Evolutionary conservation across 2,113 vertebrate species (phyloP), one percentile per base, ranked within the genome.

Genomic region (Paratilapia polleni): DNA sequence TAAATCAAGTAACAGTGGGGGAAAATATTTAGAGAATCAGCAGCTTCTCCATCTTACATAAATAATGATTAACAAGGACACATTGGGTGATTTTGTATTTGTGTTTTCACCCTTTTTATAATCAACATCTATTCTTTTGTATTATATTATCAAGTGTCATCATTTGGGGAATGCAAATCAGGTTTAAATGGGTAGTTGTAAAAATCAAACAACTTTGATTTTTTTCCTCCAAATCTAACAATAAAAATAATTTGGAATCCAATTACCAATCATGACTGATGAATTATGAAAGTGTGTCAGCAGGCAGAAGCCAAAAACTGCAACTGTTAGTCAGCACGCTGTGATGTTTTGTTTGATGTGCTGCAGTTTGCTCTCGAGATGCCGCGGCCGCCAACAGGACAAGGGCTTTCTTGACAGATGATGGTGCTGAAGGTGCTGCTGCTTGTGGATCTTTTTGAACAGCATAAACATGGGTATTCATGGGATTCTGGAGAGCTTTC

Each of bases 231-330:
- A 83, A 78, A 86, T 58, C 17, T 2, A 83, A 90, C 75, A 79
- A 87, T 86, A 63, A 87, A 87, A 83, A 62, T 60, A 3, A 81
- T 82, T 88, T 74, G 19, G 5, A 84, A 81, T 89, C 61, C 56
- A 80, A 89, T 91, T 85, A 82, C 38, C 43, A 84, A 82, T 81
- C 77, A 89, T 60, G 73, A 74, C 62, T 78, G 84, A 84, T 87
- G 79, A 86, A 81, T 82, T 57, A 81, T 83, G 76, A 83, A 86
- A 76, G 79, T 9, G 3, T 87, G 10, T 68, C 63, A 81, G 77
- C 57, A 66, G 43, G 38, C 61, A 74, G 62, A 79, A 0, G 31
- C n/a, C 75, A 75, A 63, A 84, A 61, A 60, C 4, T 47, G 15
- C 11, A 34, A 12, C n/a, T 31, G 77, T 77, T 80, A 36, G 73